Conservation (phyloP, 2,113 vertebrate species). For the Procavia capensis region DNA sequence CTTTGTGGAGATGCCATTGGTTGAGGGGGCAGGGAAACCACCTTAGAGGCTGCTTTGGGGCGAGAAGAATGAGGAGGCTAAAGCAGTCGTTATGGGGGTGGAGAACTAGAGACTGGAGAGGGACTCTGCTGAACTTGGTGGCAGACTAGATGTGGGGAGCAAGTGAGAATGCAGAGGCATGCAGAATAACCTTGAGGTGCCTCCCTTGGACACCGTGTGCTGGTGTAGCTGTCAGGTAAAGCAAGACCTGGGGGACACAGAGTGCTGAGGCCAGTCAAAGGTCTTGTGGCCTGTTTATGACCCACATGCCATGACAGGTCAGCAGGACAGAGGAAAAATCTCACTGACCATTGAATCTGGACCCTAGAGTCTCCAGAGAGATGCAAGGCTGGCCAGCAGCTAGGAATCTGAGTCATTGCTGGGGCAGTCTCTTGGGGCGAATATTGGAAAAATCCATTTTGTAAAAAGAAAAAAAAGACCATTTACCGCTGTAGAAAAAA, state of each 20-base stretch:
- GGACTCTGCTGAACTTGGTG: background rate
- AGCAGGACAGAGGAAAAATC: fast-evolving
- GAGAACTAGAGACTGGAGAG: background rate
- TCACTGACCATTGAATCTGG: background rate
- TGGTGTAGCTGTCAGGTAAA: background rate
- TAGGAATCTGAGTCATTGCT: background rate
- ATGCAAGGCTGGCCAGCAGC: background rate
- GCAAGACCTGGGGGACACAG: background rate
- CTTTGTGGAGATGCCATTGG: background rate
- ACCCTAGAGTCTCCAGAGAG: background rate
- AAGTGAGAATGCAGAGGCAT: background rate
- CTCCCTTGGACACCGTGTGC: background rate
- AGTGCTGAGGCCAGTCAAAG: background rate
- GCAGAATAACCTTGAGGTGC: background rate
- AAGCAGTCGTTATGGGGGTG: fast-evolving
- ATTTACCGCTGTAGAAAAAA: background rate
- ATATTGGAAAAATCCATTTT: background rate
- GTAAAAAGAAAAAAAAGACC: background rate
- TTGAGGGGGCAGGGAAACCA: background rate
- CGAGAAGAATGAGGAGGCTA: background rate
- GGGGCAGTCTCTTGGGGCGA: background rate
- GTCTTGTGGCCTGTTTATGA: background rate
- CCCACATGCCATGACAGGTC: background rate
- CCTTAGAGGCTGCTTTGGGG: background rate
- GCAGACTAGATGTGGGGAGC: background rate